These are phyloP conservation scores for Bothrops jararaca DNA, from an alignment of 2,113 vertebrate species.

Conservation along the genomic window DNA sequence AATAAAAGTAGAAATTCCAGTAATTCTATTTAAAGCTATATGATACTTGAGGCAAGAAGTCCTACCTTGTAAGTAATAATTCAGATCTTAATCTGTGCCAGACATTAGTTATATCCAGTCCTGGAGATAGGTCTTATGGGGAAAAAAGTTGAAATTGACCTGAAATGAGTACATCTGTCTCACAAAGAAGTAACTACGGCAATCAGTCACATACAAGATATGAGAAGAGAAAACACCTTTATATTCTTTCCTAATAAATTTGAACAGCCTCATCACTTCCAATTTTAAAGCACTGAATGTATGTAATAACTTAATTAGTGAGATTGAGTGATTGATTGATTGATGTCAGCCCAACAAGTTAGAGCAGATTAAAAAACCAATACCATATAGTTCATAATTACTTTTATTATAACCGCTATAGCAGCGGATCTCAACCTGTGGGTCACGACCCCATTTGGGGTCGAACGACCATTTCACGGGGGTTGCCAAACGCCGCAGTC, in stretches of 20 bases:
- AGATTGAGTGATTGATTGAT: background rate
- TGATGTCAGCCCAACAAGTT: background rate
- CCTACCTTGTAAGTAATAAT: background rate
- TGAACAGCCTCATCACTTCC: background rate
- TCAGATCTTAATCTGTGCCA: background rate
- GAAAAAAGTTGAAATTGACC: background rate
- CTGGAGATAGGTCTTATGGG: background rate
- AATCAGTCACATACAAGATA: background rate
- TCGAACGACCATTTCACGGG: too few relatives aligned
- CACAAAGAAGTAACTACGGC: background rate
- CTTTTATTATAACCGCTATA: background rate
- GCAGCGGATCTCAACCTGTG: too few relatives aligned
- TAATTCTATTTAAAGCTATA: background rate
- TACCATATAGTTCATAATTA: background rate
- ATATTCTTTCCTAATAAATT: background rate
- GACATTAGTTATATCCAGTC: background rate
- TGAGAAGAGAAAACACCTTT: background rate
- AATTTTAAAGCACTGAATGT: background rate
- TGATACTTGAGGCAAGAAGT: background rate
- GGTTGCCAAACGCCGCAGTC: too few relatives aligned
- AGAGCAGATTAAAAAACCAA: background rate
- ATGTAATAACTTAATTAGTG: background rate
- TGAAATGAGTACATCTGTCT: background rate
- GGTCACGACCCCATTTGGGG: too few relatives aligned
- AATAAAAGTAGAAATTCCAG: background rate